A percentile compares a stretch with the other conserved stretches of the same genome.
Evolutionary conservation across 2,888 invertebrate genomes (phyloP).

Genomic region (Aelia acuminata): DNA sequence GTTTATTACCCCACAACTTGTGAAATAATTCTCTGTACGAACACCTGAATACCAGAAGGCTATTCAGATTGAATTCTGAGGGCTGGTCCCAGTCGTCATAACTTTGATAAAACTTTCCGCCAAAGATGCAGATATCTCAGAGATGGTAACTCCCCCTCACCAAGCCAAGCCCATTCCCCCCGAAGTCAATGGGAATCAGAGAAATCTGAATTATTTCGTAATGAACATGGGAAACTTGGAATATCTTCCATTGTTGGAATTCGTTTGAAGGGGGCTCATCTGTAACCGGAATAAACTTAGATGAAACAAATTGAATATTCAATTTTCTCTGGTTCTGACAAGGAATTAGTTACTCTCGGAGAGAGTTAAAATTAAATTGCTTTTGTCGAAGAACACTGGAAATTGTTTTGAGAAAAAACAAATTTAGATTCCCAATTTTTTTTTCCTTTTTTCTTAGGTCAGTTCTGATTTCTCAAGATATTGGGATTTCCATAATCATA

Average conservation of each 20-base stretch:
- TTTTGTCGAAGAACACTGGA: constrained; percentile 7
- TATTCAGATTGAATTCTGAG: not conserved
- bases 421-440: not conserved
- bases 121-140: constrained; percentile 6
- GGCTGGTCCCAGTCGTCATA: not conserved
- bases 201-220: constrained; percentile 45
- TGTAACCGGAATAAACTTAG: constrained; percentile 42
- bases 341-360: constrained; percentile 33
- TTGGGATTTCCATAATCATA: not conserved
- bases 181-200: not conserved
- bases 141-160: not conserved
- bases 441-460: not conserved
- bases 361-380: constrained; percentile 38
- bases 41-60: not conserved
- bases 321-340: constrained; percentile 35
- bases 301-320: constrained; percentile 51
- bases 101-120: constrained; percentile 18
- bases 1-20: not conserved
- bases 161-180: not conserved
- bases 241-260: constrained; percentile 43
- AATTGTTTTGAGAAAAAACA: constrained; percentile 34
- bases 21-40: not conserved
- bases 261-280: constrained; percentile 32
- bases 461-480: not conserved
- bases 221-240: constrained; percentile 37